These are phyloP conservation scores for Agrypnia vestita DNA, from an alignment of 1,140 invertebrate species.

Conservation along the genomic window DNA sequence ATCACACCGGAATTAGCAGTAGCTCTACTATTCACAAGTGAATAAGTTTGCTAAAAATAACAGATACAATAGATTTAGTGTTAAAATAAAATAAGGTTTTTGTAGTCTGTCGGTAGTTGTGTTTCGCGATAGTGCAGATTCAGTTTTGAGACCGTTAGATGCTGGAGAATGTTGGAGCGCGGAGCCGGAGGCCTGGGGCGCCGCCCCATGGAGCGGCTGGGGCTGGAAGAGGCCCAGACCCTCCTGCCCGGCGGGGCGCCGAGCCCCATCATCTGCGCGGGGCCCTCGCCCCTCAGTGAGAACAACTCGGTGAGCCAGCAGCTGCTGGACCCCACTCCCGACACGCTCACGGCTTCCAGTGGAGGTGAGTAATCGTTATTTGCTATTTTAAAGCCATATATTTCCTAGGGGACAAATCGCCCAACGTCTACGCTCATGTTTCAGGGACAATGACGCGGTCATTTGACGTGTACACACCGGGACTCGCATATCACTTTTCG, in stretches of 20 bases:
- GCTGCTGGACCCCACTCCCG: conserved; percentile 55
- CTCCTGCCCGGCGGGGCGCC: conserved; percentile 44
- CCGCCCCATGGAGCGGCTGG: conserved; percentile 57
- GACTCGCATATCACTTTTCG: too few relatives aligned
- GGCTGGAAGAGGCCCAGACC: conserved; percentile 57
- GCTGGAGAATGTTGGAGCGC: conserved; percentile 53
- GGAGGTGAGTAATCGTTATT: conserved; percentile 48
- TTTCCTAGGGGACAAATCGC: too few relatives aligned
- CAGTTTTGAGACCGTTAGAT: conserved; percentile 19
- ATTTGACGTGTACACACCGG: too few relatives aligned
- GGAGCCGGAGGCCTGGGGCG: conserved; percentile 49
- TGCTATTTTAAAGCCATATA: too few relatives aligned
- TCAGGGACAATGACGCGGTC: too few relatives aligned
- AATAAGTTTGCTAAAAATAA: too few relatives aligned
- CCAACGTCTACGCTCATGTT: too few relatives aligned
- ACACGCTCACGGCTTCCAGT: conserved; percentile 55
- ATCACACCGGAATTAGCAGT: too few relatives aligned
- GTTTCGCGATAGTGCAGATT: background rate
- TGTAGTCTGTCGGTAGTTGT: background rate
- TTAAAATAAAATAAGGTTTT: too few relatives aligned
- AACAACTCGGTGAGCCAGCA: conserved; percentile 51
- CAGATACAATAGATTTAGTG: background rate
- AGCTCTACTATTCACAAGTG: too few relatives aligned
- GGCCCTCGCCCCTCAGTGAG: conserved; percentile 55
- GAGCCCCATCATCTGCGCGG: conserved; percentile 33